phyloP scores from a whole-genome alignment of 2,113 vertebrate genomes.

The Jacana jacana region DNA sequence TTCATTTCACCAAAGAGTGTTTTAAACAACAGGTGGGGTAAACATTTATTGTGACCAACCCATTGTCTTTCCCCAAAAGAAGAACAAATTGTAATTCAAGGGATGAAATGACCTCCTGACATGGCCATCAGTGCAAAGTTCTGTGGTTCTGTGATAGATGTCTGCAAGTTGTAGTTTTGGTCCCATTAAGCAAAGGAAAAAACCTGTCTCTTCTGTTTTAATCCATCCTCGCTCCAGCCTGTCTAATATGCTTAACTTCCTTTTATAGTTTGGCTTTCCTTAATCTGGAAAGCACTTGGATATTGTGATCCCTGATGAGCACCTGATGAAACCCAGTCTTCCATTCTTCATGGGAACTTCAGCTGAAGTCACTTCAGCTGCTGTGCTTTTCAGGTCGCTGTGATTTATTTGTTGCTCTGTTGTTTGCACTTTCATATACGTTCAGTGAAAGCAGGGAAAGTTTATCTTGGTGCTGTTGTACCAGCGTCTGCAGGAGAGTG shows the following conservation, averaged over 20 bases:
- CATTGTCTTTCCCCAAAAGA: not conserved
- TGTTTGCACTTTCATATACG: not conserved
- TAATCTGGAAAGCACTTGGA: not conserved
- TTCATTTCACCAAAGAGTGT: not conserved
- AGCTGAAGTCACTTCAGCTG: not conserved
- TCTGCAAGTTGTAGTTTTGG: not conserved
- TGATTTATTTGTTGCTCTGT: not conserved
- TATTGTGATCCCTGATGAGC: not conserved
- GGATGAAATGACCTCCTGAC: not conserved
- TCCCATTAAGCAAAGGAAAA: not conserved
- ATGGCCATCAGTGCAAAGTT: not conserved
- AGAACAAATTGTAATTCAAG: not conserved
- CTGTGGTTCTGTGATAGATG: not conserved
- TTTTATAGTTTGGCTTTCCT: not conserved
- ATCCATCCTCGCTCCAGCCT: not conserved
- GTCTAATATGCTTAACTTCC: not conserved
- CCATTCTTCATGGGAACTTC: not conserved
- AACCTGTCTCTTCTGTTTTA: not conserved
- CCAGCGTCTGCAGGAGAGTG: not conserved
- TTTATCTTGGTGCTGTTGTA: not conserved
- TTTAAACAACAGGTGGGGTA: not conserved
- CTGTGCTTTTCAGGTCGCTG: not conserved
- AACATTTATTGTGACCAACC: not conserved
- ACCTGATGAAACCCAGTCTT: not conserved
- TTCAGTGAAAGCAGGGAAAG: not conserved